Evolutionary conservation across 53 echinoderm and acorn worm genomes (phyloP).

Genomic region (Crossaster papposus): DNA sequence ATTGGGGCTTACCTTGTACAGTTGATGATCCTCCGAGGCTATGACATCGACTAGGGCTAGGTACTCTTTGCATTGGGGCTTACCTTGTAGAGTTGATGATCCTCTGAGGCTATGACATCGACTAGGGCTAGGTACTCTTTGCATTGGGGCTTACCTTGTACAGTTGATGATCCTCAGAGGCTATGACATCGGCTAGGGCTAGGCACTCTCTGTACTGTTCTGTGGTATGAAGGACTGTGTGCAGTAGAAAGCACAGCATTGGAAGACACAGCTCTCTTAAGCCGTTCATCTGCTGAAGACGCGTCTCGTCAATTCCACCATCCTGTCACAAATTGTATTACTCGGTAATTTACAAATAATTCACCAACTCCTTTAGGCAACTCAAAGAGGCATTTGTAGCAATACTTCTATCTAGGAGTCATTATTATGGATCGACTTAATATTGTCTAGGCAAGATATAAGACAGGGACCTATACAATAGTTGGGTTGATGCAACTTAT

Average conservation of each 20-base stretch:
- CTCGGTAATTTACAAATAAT: too few relatives aligned
- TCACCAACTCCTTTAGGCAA: too few relatives aligned
- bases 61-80: constrained; percentile 79
- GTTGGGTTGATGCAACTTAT: neutral
- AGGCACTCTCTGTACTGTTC: constrained; percentile 78
- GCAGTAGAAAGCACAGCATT: constrained; percentile 72
- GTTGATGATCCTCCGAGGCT: constrained; percentile 85
- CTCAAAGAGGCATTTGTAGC: too few relatives aligned
- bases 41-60: constrained; percentile 83
- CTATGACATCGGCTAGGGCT: constrained; percentile 84
- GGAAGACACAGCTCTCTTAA: constrained; percentile 87
- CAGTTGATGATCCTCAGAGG: constrained; percentile 89
- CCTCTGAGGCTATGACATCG: constrained; percentile 85
- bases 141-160: constrained; percentile 82
- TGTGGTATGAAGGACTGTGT: constrained; percentile 82
- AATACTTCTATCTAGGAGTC: too few relatives aligned
- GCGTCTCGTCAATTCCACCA: constrained; percentile 62
- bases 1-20: constrained; percentile 90
- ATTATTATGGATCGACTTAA: too few relatives aligned
- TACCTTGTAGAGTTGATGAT: constrained; percentile 86
- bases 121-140: constrained; percentile 79
- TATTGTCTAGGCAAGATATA: too few relatives aligned
- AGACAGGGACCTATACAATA: too few relatives aligned
- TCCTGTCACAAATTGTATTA: constrained; percentile 45
- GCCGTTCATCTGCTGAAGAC: constrained; percentile 69